phyloP scores from a whole-genome alignment of 1,140 invertebrate species.

The Geopemphigus sp. region DNA sequence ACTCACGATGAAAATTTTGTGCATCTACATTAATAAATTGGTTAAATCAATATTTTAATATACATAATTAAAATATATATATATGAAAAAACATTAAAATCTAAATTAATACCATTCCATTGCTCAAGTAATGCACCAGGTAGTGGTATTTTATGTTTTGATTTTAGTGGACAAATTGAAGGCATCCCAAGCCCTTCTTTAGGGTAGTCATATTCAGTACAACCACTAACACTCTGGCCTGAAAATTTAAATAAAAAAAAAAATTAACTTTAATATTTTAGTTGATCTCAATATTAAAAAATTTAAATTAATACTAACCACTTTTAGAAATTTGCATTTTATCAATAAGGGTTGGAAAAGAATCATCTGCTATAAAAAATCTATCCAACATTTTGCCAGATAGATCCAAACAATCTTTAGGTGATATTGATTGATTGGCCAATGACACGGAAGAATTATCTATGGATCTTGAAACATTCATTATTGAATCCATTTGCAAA shows the following conservation, averaged over 20 bases:
- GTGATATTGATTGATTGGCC: constrained; percentile 23
- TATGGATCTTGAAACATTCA: constrained; percentile 31
- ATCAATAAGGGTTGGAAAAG: constrained; percentile 66
- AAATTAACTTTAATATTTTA: neutral
- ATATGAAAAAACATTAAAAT: too few relatives aligned
- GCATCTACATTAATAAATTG: constrained; percentile 65
- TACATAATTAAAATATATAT: too few relatives aligned
- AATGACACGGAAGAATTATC: constrained; percentile 39
- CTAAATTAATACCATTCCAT: constrained; percentile 84
- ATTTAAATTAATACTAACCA: constrained; percentile 55
- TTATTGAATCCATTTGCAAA: neutral
- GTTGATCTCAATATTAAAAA: neutral
- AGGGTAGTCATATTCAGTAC: constrained; percentile 88
- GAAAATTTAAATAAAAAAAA: neutral
- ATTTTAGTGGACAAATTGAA: constrained; percentile 75
- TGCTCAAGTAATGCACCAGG: constrained; percentile 91
- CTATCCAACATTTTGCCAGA: constrained; percentile 73
- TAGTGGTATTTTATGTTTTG: constrained; percentile 78
- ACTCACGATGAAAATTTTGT: constrained; percentile 85
- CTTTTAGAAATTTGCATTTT: constrained; percentile 58
- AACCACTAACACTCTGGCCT: constrained; percentile 71
- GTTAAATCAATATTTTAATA: constrained; percentile 23
- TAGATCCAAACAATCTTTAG: constrained; percentile 65
- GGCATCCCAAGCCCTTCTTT: constrained; percentile 66
- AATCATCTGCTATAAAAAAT: constrained; percentile 67